Evolutionary conservation across 2,797 vertebrate genomes (phyloP), one percentile per base, ranked within the genome.

Genomic region (Phrynocephalus forsythii): DNA sequence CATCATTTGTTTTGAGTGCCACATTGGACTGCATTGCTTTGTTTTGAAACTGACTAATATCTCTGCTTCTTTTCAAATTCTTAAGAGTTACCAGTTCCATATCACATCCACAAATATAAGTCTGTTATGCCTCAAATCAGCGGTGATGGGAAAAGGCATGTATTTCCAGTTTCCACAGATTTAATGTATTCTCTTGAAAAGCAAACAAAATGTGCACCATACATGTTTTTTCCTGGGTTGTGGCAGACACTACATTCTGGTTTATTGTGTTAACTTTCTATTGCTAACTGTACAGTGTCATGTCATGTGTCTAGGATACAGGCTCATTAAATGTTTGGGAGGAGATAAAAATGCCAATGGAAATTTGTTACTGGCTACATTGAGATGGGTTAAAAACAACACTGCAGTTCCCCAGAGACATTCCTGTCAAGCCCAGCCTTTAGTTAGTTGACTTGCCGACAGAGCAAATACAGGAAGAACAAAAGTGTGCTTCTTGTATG

Each of bases 401-500:
- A 69, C 18, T 56, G 63, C 15, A 87, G 30, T 83, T 78, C 73
- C 78, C 63, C 33, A 7, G 60, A 44, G 60, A n/a, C 30, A 69
- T 68, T 77, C 30, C 30, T 56, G 63, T 22, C 75, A 69, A 83
- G n/a, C 48, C 30, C 44, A 69, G 66, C 0, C 72, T 52, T 0
- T 82, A 76, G 6, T 68, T 78, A 22, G 13, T 24, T 60, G 78
- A 22, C 2, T 66, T 85, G 24, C 50, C 79, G 3, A 30, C 20
- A 87, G 28, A 68, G 82, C 15, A 93, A 89, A 88, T 56, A 1
- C 20, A 87, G 10, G 8, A 73, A 66, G 44, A 79, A 1, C 15
- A 90, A 83, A 89, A 76, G 3, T 33, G 86, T 89, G 0, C 0
- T 86, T 48, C 18, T 75, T 50, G 79, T 79, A 75, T 80, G 52